Conservation (phyloP, 2,888 invertebrate genomes). For the Dolichopus griseipennis region DNA sequence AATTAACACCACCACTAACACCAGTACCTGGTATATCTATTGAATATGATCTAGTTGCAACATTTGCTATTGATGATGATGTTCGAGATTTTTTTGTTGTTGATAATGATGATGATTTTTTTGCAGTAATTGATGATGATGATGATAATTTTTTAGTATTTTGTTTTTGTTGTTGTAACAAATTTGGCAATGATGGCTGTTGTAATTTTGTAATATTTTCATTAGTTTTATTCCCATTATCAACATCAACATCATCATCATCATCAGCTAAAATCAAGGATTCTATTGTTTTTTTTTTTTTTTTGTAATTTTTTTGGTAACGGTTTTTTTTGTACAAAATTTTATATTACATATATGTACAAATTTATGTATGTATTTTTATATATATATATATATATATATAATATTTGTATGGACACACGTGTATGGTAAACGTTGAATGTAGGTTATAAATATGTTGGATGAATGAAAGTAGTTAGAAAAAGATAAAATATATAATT, state of each 20-base stretch:
- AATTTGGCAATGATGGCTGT: constrained; percentile 16
- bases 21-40: constrained; percentile 12
- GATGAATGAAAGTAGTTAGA: too few species aligned
- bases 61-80: constrained; percentile 17
- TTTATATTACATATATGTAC: neutral
- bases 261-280: neutral
- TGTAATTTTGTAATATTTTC: constrained; percentile 12
- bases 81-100: constrained; percentile 15
- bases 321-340: too few species aligned
- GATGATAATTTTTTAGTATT: constrained; percentile 15
- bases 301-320: too few species aligned
- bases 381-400: neutral
- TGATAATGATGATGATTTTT: constrained; percentile 18
- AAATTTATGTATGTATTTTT: neutral
- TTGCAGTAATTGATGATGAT: constrained; percentile 14
- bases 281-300: neutral
- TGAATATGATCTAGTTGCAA: constrained; percentile 14
- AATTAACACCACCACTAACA: too few species aligned
- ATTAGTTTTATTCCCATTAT: neutral
- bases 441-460: too few species aligned
- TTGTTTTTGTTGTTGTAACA: constrained; percentile 5
- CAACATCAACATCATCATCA: neutral
- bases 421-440: too few species aligned
- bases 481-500: neutral
- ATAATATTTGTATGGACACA: neutral